Evolutionary conservation across 2,797 vertebrate genomes (phyloP).

Genomic region (Neosilurus hyrtlii): DNA sequence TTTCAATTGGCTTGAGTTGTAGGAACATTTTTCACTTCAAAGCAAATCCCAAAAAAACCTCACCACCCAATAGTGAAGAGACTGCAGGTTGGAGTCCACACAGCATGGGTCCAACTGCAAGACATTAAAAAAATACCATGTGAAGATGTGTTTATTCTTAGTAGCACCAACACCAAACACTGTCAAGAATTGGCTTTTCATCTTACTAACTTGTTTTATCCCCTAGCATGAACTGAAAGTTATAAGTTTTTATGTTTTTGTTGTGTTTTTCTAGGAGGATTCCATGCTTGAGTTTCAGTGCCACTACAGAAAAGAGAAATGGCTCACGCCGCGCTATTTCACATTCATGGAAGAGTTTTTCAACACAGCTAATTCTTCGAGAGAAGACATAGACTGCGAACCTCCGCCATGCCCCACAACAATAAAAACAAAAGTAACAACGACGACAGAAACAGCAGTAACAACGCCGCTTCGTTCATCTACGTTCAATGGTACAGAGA

Average conservation of each 20-base stretch:
- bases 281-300: constrained; percentile 73
- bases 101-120: neutral
- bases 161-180: neutral
- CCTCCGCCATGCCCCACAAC: constrained; percentile 71
- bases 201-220: neutral
- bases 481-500: constrained; percentile 50
- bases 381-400: constrained; percentile 64
- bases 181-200: neutral
- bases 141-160: neutral
- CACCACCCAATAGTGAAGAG: neutral
- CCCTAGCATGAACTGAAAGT: neutral
- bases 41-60: constrained; percentile 7
- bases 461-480: constrained; percentile 37
- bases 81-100: no score
- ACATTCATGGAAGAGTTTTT: constrained; percentile 73
- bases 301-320: constrained; percentile 71
- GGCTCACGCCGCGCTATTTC: constrained; percentile 72
- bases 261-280: constrained; percentile 60
- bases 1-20: neutral
- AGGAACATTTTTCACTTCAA: constrained; percentile 11
- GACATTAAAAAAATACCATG: neutral
- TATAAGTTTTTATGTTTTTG: neutral
- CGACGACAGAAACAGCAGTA: constrained; percentile 27
- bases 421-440: constrained; percentile 41
- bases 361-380: constrained; percentile 61